Evolutionary conservation across 2,113 vertebrate species (phyloP), one percentile per base, ranked within the genome.

Genomic region (Cyanoderma ruficeps): DNA sequence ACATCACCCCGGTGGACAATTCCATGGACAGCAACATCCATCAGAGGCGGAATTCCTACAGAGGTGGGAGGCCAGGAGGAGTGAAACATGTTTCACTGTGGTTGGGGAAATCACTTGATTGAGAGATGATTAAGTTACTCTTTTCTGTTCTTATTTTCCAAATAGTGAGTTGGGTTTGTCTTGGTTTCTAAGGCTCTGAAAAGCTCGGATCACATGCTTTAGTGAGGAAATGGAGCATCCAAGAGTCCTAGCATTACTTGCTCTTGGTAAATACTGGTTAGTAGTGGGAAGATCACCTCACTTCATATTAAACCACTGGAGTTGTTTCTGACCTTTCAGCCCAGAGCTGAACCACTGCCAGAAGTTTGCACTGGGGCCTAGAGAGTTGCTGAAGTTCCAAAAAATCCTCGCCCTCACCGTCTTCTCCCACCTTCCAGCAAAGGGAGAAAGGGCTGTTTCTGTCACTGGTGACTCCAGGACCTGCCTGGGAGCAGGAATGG

Each of bases 41-140:
- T 93, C 99, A 99, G 27, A 98, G 99, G 91, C 98, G 99, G 46
- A 99, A 99, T 96, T 99, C 99, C n/a, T 99, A 99, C 96, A 98
- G 99, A 88, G 99, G 99, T 99, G 97, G 90, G 84, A 22, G 35
- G 1, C 53, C 7, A 0, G 2, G 9, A 20, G 60, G 14, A 41
- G 24, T 39, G 39, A 41, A 46, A 27, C 16, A 2, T 4, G 1
- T 59, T n/a, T 47, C 14, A 5, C 28, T 82, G 31, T 24, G 41
- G 11, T 37, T 77, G 35, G 1, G n/a, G n/a, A 55, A 82, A 35
- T 57, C 25, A 35, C 46, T 74, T 63, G 5, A 10, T 1, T 79
- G 61, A n/a, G 17, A 3, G 42, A 27, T 33, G 33, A 31, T 24
- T 23, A 20, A 30, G 37, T 65, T 77, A 27, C 33, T 27, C 16